Conservation (phyloP, 2,797 vertebrate species). For the Phataginus tricuspis region DNA sequence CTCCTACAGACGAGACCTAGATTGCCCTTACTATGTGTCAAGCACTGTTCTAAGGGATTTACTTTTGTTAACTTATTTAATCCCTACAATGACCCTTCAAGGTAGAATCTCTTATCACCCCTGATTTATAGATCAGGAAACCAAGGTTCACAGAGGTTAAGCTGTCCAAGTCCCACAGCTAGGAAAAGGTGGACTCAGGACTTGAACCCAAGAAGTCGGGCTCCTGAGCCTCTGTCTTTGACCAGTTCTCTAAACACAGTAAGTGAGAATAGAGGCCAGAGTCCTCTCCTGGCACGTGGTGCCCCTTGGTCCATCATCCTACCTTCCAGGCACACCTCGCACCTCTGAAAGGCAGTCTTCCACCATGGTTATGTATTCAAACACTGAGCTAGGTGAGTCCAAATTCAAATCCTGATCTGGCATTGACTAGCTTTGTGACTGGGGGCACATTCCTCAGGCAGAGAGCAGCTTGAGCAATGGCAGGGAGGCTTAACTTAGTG, state of each 20-base stretch:
- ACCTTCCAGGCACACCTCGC: background rate
- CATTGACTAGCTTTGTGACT: background rate
- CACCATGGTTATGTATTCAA: no score
- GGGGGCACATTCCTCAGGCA: no score
- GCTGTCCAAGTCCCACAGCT: background rate
- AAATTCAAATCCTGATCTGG: background rate
- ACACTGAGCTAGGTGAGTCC: background rate
- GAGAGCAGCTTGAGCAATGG: background rate
- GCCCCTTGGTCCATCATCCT: background rate
- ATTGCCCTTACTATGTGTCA: background rate
- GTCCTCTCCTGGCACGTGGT: background rate
- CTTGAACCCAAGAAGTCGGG: background rate
- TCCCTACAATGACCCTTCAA: background rate
- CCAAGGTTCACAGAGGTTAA: background rate
- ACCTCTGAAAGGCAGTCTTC: background rate
- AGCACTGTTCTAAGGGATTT: no score
- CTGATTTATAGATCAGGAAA: background rate
- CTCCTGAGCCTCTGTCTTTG: background rate
- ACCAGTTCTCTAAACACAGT: background rate
- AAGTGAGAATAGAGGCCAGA: background rate
- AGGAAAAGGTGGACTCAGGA: background rate
- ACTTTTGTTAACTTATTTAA: background rate
- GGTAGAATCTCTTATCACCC: background rate
- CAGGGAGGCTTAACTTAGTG: background rate
- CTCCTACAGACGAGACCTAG: background rate